Evolutionary conservation across 1,140 invertebrate species (phyloP), one percentile per base, ranked within the genome.

Genomic region (Euura lappo): DNA sequence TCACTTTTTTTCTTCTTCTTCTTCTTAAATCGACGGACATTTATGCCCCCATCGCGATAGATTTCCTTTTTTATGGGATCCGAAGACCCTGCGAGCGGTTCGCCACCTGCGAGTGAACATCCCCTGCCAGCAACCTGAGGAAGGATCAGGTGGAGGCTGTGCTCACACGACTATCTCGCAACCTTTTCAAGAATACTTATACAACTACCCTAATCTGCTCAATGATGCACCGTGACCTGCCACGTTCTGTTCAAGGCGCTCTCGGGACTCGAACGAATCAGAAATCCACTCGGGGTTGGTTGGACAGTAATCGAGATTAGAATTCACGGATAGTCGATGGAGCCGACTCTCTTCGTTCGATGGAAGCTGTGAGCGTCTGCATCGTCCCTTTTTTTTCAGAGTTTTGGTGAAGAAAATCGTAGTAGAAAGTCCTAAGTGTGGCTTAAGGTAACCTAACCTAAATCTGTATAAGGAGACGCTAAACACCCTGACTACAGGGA

Each of bases 171-270:
- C 51, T 60, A 60, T 60, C 51, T 60, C 51, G 51, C 51, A 60
- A 60, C 51, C 51, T 60, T 28, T 60, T 60, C 8, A 60, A 60
- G 51, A 60, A 28, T 28, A 60, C 51, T 60, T 60, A n/a, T 60
- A 60, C 51, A n/a, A n/a, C 28, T 28, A 60, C 51, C 71, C 74
- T 75, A 75, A 75, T 75, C 74, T 72, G 74, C 74, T 75, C 74
- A 75, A 75, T 75, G 71, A 75, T 73, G 69, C 74, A 72, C 72
- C 69, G 73, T 72, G 71, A 75, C 71, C 74, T 75, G 51, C 51
- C 51, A 60, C 51, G 51, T 60, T 60, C 51, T n/a, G 8, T 3
- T 60, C 3, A 60, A 6, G 51, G 10, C 51, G 51, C 51, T 60
- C 8, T 60, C 51, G 51, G 51, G 51, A 60, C 51, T 3, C 51